Evolutionary conservation across 2,888 invertebrate species (phyloP).

Genomic region (Stramonita haemastoma): DNA sequence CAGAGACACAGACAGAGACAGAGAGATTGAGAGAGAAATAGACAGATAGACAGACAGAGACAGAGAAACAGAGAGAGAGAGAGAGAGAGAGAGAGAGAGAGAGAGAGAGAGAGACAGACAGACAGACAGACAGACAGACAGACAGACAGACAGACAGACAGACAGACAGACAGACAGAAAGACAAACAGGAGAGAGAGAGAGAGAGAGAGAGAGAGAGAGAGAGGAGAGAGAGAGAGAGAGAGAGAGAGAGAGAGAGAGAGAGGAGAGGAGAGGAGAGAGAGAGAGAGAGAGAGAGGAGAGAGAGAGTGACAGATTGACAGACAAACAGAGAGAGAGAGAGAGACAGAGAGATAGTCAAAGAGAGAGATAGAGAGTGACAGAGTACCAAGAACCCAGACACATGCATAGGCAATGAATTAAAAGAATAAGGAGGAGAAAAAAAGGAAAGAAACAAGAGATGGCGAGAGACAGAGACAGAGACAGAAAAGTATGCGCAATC

Average conservation of each 20-base stretch:
- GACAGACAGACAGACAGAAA: not conserved
- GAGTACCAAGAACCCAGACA: not conserved
- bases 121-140: not conserved
- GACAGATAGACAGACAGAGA: not conserved
- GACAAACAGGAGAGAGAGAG: not conserved
- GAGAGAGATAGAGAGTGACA: not conserved
- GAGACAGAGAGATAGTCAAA: not conserved
- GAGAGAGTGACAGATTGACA: not conserved
- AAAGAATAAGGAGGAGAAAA: too few species aligned
- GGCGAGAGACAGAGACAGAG: too few species aligned
- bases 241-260: slow-evolving; percentile 14
- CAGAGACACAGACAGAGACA: not conserved
- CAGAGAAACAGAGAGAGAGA: not conserved
- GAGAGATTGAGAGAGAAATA: not conserved
- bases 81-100: not conserved
- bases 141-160: not conserved
- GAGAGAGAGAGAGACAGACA: not conserved
- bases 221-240: not conserved
- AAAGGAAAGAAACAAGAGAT: too few species aligned
- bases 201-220: slow-evolving; percentile 6
- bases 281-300: not conserved
- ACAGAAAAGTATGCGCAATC: too few species aligned
- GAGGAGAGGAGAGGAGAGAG: not conserved
- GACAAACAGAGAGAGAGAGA: not conserved
- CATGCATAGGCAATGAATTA: too few species aligned